Base-by-base conservation (phyloP, 2,113 vertebrate species). In the Lepus timidus region DNA sequence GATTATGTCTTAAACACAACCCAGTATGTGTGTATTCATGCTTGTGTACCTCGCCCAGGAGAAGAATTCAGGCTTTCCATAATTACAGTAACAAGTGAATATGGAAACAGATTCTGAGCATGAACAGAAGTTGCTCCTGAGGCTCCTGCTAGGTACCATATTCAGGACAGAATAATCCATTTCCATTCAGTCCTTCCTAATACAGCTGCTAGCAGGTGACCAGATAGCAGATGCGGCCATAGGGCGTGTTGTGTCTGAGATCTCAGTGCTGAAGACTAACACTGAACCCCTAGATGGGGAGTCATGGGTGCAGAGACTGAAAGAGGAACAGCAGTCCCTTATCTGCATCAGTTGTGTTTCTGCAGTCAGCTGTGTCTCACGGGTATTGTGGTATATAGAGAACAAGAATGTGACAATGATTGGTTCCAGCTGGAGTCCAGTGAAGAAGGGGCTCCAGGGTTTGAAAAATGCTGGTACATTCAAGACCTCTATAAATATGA, bases 391-490 rank as follows among this genome's bases (percentile, higher is more conserved):
- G 98, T 99, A 98, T 86, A 99, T 99, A 87, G 99, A 99, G 95
- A 99, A 99, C 98, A 99, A 99, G 97, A 97, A 97, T 19, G 98
- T 98, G 99, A 99, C 92, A 99, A 99, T 55, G 99, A 99, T 96
- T 99, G 99, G 99, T 99, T 99, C 97, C 98, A 99, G 17, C 98
- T 99, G 39, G 99, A 99, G 98, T 99, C 99, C 82, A 99, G 99
- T 97, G 97, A 98, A 51, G 99, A 99, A 94, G 99, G 99, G 20
- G 99, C 99, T 36, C 98, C 98, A 98, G 99, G 99, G 99, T 99
- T 98, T 96, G 99, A 99, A 12, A 99, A 98, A 51, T 99, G 99
- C 98, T 99, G 99, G 99, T 98, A 98, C 84, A 98, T 99, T 64
- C 99, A 99, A 58, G 98, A 99, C 76, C 98, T 99, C 81, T 98